Evolutionary conservation across 2,888 invertebrate species (phyloP).

Genomic region (Dyspetes luteomarginatus): DNA sequence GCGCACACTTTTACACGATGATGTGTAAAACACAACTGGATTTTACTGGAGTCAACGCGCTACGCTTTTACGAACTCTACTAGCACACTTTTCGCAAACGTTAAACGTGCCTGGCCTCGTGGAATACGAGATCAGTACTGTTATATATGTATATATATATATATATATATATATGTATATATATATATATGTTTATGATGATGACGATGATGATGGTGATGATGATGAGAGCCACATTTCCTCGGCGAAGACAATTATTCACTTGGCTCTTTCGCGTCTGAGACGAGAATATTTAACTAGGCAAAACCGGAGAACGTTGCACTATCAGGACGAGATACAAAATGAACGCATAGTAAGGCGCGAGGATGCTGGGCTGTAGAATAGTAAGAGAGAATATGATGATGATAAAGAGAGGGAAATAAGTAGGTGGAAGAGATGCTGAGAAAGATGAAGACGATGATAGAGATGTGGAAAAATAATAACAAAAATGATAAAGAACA

Average conservation of each 20-base stretch:
- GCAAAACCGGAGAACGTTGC: conserved; percentile 19
- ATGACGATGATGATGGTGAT: conserved; percentile 12
- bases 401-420: no score
- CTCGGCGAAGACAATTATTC: conserved; percentile 33
- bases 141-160: not conserved
- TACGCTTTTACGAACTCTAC: conserved; percentile 4
- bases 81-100: conserved; percentile 14
- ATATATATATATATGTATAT: not conserved
- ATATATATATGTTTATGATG: not conserved
- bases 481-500: no score
- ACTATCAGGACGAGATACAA: not conserved
- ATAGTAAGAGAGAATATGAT: not conserved
- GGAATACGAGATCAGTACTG: not conserved
- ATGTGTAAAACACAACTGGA: not conserved
- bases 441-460: not conserved
- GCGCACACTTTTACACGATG: not conserved
- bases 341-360: not conserved
- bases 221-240: conserved; percentile 37
- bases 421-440: not conserved
- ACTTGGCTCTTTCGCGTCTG: conserved; percentile 39
- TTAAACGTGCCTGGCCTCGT: not conserved
- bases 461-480: no score
- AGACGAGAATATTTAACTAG: not conserved
- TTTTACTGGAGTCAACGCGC: not conserved
- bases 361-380: not conserved